Conservation (phyloP, 2,113 vertebrate species). For the Seriola quinqueradiata region DNA sequence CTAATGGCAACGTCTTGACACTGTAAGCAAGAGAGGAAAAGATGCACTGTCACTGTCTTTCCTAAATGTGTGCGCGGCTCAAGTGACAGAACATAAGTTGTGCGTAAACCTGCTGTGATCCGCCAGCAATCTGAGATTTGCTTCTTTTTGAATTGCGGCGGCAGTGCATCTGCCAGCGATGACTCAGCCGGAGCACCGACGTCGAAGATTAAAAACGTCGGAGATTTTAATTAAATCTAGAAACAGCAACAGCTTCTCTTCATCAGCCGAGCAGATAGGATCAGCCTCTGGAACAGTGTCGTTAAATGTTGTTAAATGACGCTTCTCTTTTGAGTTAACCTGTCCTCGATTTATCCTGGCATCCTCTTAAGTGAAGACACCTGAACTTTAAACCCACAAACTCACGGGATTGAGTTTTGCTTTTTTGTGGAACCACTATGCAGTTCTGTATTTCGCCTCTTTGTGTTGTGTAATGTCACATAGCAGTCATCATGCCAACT, state of each 20-base stretch:
- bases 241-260: constrained; percentile 16
- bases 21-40: not conserved
- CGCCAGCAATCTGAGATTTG: constrained; percentile 28
- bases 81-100: constrained; percentile 22
- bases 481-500: constrained; percentile 54
- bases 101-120: constrained; percentile 48
- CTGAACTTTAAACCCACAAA: constrained; percentile 1
- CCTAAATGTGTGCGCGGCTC: not conserved
- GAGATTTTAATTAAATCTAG: constrained; percentile 57
- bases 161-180: constrained; percentile 25
- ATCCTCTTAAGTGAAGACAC: not conserved
- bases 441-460: constrained; percentile 29
- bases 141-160: constrained; percentile 27
- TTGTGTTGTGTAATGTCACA: constrained; percentile 65
- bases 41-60: not conserved
- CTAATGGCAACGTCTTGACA: constrained; percentile 16
- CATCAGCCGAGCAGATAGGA: constrained; percentile 32
- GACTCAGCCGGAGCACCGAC: constrained; percentile 39
- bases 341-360: constrained; percentile 24
- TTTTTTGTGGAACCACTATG: constrained; percentile 35
- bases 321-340: constrained; percentile 21
- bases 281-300: constrained; percentile 18
- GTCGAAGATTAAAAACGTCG: constrained; percentile 36
- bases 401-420: not conserved
- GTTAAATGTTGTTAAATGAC: constrained; percentile 37